A percentile compares a stretch with the other conserved stretches of the same genome.
phyloP scores from a whole-genome alignment of 2,888 invertebrate species.

The Drosophila gaucha region DNA sequence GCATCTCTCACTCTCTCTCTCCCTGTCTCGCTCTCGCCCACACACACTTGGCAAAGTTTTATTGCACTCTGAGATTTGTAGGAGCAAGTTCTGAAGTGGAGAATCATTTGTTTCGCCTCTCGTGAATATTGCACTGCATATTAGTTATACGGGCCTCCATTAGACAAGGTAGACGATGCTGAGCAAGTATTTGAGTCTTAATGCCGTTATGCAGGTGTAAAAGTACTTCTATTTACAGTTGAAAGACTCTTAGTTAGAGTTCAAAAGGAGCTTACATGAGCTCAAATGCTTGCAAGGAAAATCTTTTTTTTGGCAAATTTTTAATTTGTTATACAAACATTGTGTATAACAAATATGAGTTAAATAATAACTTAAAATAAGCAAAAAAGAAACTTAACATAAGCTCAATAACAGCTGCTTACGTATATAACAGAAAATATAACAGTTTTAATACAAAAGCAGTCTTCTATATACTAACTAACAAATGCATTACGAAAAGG shows the following conservation, averaged over 20 bases:
- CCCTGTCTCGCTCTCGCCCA: not conserved
- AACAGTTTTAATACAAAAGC: no score
- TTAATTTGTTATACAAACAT: no score
- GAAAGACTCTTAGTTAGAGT: not conserved
- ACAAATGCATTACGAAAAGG: no score
- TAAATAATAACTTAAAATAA: no score
- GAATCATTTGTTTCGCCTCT: constrained; percentile 32
- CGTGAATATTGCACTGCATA: constrained; percentile 29
- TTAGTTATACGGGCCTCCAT: constrained; percentile 27
- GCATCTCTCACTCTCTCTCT: constrained; percentile 4
- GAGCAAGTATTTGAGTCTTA: constrained; percentile 3
- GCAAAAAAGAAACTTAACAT: no score
- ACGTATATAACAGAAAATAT: no score
- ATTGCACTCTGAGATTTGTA: constrained; percentile 44
- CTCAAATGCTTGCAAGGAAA: not conserved
- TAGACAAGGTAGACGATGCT: constrained; percentile 1
- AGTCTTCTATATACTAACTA: no score
- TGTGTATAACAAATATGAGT: not conserved
- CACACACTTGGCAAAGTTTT: constrained; percentile 36
- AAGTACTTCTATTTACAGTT: constrained; percentile 4
- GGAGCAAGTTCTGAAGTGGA: constrained; percentile 21
- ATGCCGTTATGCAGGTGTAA: constrained; percentile 9
- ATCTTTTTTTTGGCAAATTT: not conserved
- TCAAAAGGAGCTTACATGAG: not conserved
- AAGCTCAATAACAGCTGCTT: no score